phyloP scores from a whole-genome alignment of 1,140 invertebrate genomes.

The Orius laevigatus region DNA sequence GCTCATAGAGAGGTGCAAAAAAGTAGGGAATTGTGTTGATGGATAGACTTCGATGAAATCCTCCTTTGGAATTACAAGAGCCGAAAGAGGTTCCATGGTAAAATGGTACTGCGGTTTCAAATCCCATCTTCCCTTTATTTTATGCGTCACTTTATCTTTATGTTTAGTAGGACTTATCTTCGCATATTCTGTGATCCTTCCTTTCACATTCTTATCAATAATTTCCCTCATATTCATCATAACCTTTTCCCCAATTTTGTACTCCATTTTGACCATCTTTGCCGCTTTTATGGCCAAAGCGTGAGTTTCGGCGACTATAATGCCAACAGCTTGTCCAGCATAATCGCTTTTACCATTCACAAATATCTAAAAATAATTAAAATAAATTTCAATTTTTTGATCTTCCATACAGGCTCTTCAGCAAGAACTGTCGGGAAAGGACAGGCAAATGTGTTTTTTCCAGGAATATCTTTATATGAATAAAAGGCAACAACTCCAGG shows the following conservation, averaged over 20 bases:
- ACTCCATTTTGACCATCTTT: conserved; percentile 45
- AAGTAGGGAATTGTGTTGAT: conserved; percentile 28
- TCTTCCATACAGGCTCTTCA: no score
- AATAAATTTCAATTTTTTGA: no score
- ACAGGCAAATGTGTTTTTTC: conserved; percentile 36
- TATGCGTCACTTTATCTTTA: conserved; percentile 22
- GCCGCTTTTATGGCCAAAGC: conserved; percentile 42
- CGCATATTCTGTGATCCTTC: conserved; percentile 12
- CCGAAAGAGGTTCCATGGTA: conserved; percentile 49
- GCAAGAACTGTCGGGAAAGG: not conserved
- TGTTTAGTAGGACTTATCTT: conserved; percentile 10
- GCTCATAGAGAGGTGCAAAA: conserved; percentile 19
- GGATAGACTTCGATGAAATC: conserved; percentile 47
- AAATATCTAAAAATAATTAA: conserved; percentile 28
- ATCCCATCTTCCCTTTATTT: conserved; percentile 33
- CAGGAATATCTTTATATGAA: conserved; percentile 56
- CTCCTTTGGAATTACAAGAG: conserved; percentile 42
- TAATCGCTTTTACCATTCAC: conserved; percentile 34
- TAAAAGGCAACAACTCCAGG: conserved; percentile 54
- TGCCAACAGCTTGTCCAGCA: conserved; percentile 53
- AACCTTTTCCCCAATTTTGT: conserved; percentile 23
- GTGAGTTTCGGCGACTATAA: conserved; percentile 46
- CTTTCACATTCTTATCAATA: conserved; percentile 11
- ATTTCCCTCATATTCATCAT: conserved; percentile 9
- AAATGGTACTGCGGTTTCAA: conserved; percentile 42